phyloP scores from a whole-genome alignment of 2,797 vertebrate genomes.

The Pterois miles region DNA sequence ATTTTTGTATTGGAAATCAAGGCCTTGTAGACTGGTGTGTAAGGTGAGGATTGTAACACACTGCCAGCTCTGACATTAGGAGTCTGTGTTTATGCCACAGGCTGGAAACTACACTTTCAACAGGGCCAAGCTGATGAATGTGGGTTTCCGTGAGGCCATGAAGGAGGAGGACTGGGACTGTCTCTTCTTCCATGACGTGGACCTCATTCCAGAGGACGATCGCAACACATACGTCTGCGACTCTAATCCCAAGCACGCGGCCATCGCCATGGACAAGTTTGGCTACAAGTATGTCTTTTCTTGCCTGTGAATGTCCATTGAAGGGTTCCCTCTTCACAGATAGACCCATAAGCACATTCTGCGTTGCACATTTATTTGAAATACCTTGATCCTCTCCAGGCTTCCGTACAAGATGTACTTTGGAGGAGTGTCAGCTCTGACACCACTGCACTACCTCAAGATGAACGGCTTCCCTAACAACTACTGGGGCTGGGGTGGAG shows the following conservation, averaged over 20 bases:
- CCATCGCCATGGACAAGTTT: constrained; percentile 90
- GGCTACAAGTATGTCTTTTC: constrained; percentile 84
- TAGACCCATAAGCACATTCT: not conserved
- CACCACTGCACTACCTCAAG: constrained; percentile 86
- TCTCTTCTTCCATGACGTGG: constrained; percentile 89
- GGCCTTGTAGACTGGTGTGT: not conserved
- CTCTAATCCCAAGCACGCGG: constrained; percentile 84
- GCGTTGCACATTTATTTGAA: not conserved
- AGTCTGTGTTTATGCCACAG: constrained; percentile 59
- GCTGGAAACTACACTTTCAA: constrained; percentile 86
- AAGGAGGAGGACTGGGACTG: constrained; percentile 89
- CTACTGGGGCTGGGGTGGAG: constrained; percentile 88
- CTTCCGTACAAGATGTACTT: constrained; percentile 87
- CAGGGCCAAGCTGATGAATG: constrained; percentile 86
- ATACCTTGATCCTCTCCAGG: constrained; percentile 55
- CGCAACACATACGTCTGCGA: constrained; percentile 87
- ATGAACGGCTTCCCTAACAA: constrained; percentile 89
- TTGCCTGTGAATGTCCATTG: not conserved
- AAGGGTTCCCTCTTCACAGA: not conserved
- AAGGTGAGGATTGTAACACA: not conserved
- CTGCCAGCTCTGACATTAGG: not conserved
- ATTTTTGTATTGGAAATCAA: not conserved
- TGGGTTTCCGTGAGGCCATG: constrained; percentile 89
- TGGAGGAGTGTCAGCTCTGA: constrained; percentile 87
- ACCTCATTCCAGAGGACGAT: constrained; percentile 89